Evolutionary conservation across 2,888 invertebrate species (phyloP).

Genomic region (Parapristionchus giblindavisi): DNA sequence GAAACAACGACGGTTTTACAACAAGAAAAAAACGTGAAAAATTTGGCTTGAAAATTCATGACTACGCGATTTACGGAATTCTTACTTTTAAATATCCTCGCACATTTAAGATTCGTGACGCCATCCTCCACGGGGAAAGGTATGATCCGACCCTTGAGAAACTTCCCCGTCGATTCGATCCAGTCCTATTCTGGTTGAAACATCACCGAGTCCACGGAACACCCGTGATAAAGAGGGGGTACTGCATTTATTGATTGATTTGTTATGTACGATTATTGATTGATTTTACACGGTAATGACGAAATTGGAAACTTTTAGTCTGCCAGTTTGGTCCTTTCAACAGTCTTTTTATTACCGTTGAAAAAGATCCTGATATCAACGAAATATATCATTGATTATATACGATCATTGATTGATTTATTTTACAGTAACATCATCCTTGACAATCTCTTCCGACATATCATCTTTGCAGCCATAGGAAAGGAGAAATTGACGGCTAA

Average conservation of each 20-base stretch:
- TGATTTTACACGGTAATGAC: no score
- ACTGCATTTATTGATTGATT: not conserved
- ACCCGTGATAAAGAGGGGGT: slow-evolving; percentile 65
- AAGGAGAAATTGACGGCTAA: slow-evolving; percentile 37
- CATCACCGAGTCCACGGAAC: slow-evolving; percentile 62
- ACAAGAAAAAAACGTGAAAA: no score
- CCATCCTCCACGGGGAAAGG: slow-evolving; percentile 64
- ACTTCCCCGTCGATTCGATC: slow-evolving; percentile 61
- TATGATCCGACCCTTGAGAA: slow-evolving; percentile 66
- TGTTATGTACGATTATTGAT: no score
- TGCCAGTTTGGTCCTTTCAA: not conserved
- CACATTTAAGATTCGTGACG: slow-evolving; percentile 52
- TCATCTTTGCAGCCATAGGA: slow-evolving; percentile 52
- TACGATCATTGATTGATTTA: no score
- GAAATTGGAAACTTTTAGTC: not conserved
- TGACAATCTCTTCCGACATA: slow-evolving; percentile 60
- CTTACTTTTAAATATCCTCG: not conserved
- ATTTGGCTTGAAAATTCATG: no score
- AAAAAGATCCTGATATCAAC: not conserved
- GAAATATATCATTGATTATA: no score
- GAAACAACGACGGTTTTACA: no score
- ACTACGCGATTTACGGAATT: not conserved
- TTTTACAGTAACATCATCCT: slow-evolving; percentile 62
- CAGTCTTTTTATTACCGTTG: not conserved
- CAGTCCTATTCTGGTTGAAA: slow-evolving; percentile 66